Conservation (phyloP, 2,113 vertebrate species). For the Pelodiscus sinensis region DNA sequence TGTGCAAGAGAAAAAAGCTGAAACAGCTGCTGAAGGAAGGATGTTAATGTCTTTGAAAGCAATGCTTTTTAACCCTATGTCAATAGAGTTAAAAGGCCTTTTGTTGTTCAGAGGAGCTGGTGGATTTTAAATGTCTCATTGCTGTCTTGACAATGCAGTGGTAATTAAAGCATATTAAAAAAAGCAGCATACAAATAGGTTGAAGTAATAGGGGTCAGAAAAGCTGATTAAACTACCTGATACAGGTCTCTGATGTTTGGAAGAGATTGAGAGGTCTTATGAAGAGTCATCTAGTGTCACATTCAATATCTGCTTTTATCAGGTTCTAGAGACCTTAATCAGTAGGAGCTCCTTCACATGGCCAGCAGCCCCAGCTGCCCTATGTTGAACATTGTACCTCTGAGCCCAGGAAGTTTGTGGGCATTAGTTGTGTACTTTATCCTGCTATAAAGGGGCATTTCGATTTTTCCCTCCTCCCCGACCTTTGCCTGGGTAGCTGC, state of each 20-base stretch:
- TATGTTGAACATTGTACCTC: not conserved
- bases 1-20: not conserved
- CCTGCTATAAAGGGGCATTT: not conserved
- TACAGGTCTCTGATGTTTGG: not conserved
- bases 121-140: not conserved
- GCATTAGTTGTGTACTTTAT: not conserved
- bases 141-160: not conserved
- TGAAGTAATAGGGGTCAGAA: not conserved
- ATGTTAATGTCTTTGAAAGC: not conserved
- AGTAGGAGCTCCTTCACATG: not conserved
- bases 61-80: not conserved
- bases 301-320: conserved; percentile 3
- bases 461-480: not conserved
- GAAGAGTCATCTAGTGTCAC: not conserved
- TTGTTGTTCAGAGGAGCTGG: not conserved
- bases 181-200: not conserved
- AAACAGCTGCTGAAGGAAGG: not conserved
- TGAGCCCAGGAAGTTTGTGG: not conserved
- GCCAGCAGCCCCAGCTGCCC: not conserved
- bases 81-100: not conserved
- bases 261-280: not conserved
- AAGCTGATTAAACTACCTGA: not conserved
- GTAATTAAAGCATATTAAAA: not conserved
- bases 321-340: not conserved
- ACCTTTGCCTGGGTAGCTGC: not conserved